phyloP scores from a whole-genome alignment of 2,888 invertebrate species.

The Xylocampa areola region DNA sequence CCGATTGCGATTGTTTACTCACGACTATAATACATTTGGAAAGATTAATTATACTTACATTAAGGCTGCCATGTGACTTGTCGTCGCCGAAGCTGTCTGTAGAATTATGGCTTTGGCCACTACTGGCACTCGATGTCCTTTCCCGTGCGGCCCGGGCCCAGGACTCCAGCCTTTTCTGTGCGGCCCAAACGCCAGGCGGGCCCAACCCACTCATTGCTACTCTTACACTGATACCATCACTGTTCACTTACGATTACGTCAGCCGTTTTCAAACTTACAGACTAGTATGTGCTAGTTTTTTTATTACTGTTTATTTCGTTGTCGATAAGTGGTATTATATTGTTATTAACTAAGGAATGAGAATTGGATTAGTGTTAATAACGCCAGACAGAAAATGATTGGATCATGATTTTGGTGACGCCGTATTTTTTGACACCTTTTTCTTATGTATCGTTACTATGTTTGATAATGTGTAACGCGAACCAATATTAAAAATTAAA shows the following conservation, averaged over 20 bases:
- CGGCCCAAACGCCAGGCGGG: slow-evolving; percentile 94
- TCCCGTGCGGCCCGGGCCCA: slow-evolving; percentile 94
- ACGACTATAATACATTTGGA: no score
- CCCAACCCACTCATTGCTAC: slow-evolving; percentile 91
- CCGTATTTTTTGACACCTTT: no score
- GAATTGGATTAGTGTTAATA: neutral
- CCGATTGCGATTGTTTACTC: slow-evolving; percentile 83
- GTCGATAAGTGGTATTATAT: slow-evolving; percentile 18
- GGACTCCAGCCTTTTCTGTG: slow-evolving; percentile 93
- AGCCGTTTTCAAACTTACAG: slow-evolving; percentile 24
- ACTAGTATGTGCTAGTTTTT: slow-evolving; percentile 18
- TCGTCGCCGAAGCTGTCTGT: slow-evolving; percentile 88
- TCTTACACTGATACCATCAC: slow-evolving; percentile 62
- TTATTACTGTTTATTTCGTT: slow-evolving; percentile 50
- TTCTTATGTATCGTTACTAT: no score
- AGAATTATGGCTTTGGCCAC: slow-evolving; percentile 89
- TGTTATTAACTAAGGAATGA: slow-evolving; percentile 13
- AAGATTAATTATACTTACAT: slow-evolving; percentile 74
- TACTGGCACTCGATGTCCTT: slow-evolving; percentile 89
- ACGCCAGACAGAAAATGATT: no score
- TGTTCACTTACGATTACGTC: slow-evolving; percentile 40
- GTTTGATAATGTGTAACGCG: no score
- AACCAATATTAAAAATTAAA: no score
- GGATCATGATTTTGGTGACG: no score
- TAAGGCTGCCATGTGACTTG: slow-evolving; percentile 84